These are phyloP conservation scores for Dysdera silvatica DNA, from an alignment of 1,140 invertebrate species.

Conservation along the genomic window DNA sequence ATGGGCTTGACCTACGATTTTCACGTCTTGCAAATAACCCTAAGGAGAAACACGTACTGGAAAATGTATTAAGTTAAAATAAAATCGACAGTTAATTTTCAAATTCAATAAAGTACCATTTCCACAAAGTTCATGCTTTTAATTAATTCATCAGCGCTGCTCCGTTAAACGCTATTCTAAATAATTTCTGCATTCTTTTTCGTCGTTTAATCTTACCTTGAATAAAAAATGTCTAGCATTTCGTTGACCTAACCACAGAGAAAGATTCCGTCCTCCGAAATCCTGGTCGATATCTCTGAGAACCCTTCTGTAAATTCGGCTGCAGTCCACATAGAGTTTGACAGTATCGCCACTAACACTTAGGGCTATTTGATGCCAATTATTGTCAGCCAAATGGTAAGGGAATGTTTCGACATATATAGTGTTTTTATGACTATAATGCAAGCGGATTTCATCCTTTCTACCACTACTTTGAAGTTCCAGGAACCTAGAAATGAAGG, in stretches of 20 bases:
- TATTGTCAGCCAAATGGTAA: conserved; percentile 70
- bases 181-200: too few relatives aligned
- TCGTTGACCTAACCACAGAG: conserved; percentile 78
- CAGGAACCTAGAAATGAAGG: conserved; percentile 58
- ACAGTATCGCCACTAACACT: conserved; percentile 71
- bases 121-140: too few relatives aligned
- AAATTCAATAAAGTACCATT: too few relatives aligned
- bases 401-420: conserved; percentile 76
- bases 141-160: too few relatives aligned
- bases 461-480: conserved; percentile 83
- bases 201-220: too few relatives aligned
- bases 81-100: too few relatives aligned
- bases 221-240: conserved; percentile 75
- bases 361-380: conserved; percentile 76
- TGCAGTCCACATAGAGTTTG: conserved; percentile 75
- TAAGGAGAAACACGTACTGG: conserved; percentile 46
- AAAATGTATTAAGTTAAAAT: too few relatives aligned
- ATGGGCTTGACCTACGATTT: conserved; percentile 70
- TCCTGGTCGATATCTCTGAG: conserved; percentile 62
- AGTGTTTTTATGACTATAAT: conserved; percentile 53
- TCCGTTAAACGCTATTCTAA: too few relatives aligned
- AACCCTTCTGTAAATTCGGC: conserved; percentile 66
- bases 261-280: conserved; percentile 53
- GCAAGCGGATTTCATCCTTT: conserved; percentile 61
- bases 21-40: conserved; percentile 76